phyloP scores from a whole-genome alignment of 2,797 vertebrate genomes.

The Mus caroli region DNA sequence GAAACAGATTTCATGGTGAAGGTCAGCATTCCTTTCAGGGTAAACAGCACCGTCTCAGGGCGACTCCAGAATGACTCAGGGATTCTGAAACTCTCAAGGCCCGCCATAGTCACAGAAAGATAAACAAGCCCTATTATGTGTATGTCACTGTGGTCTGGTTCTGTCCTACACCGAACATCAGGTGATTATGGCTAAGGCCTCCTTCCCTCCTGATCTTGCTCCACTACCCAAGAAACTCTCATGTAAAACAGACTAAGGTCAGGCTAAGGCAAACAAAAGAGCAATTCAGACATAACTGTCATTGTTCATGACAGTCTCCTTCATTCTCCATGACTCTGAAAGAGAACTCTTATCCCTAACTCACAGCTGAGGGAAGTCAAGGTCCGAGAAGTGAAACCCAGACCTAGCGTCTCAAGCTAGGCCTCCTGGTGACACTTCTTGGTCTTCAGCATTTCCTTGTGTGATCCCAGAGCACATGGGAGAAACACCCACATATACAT shows the following conservation, averaged over 20 bases:
- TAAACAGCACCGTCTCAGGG: constrained; percentile 10
- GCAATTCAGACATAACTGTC: not conserved
- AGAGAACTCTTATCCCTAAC: not conserved
- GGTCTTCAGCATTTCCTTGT: not conserved
- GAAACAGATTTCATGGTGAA: constrained; percentile 53
- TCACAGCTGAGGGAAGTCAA: not conserved
- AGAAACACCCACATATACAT: not conserved
- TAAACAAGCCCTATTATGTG: not conserved
- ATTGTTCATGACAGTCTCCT: not conserved
- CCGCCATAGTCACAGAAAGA: not conserved
- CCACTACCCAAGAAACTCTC: not conserved
- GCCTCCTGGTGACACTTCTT: not conserved
- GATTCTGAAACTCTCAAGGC: not conserved
- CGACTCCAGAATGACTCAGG: not conserved
- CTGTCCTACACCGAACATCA: not conserved
- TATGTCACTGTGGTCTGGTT: too few relatives aligned
- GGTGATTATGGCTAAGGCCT: not conserved
- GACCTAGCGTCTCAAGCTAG: not conserved
- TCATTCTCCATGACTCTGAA: not conserved
- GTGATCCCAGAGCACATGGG: not conserved
- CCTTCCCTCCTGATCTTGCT: not conserved
- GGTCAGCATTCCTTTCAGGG: constrained; percentile 47
- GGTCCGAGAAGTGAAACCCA: not conserved
- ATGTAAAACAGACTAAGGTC: not conserved
- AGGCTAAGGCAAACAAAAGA: not conserved